Evolutionary conservation across 2,888 invertebrate species (phyloP), one percentile per base, ranked within the genome.

Genomic region (Euclidia mi): DNA sequence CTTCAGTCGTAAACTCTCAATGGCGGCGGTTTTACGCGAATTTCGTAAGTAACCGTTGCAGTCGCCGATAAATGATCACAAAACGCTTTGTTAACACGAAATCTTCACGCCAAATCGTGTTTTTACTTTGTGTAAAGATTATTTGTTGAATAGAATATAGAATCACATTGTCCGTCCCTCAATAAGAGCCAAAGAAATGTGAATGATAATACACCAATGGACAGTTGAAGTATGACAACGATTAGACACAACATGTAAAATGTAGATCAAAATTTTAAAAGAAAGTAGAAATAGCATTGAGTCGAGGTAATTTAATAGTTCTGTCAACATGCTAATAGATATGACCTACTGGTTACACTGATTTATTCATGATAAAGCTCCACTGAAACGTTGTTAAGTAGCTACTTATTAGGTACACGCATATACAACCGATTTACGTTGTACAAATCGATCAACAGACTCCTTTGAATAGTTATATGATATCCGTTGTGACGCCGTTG

Each of bases 401-500:
- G 15, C 12, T 35, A 50, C 20, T 50, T 50, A 29, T 41, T 25
- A 31, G 12, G 28, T 11, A 37, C 46, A 38, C 48, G 48, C 37
- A 61, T 49, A 63, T 56, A 66, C 59, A 50, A 51, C 17, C 58
- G 55, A 53, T 51, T 40, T 43, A 32, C 50, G 58, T 71, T 42
- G 57, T 56, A 50, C 40, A 76, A 75, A 79, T 76, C 58, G 79
- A 84, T 81, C 84, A 76, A 87, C 85, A 82, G 84, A 85, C 86
- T 84, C 81, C 76, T 86, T 83, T 87, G 91, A 90, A 87, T 84
- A 80, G 83, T 86, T 82, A 84, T 32, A 41, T 31, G 11, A 34
- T 2, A 49, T 17, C 28, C 14, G 34, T 25, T 3, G 7, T 7
- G 20, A 25, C 7, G 4, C 20, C 20, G 20, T 25, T 25, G 20